Base-by-base conservation (phyloP, 2,113 vertebrate species). In the Calyptommatus sinebrachiatus region DNA sequence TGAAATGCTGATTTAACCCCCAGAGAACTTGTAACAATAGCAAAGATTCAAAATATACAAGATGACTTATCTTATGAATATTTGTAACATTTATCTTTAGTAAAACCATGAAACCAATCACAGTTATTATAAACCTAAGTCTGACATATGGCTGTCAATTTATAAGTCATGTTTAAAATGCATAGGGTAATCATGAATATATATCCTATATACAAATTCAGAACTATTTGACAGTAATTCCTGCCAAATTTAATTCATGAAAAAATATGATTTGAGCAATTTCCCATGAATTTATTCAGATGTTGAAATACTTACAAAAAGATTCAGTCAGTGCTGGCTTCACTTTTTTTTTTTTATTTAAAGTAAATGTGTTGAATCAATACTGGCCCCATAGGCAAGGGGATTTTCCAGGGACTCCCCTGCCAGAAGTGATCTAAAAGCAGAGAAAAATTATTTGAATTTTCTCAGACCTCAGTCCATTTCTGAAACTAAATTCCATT, bases 41-140 rank as follows among this genome's bases (percentile, higher is more conserved):
- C 57, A 85, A 77, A 29, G 66, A 71, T 87, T 61, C 7, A 87
- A 85, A 65, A 28, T 77, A 78, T 16, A 3, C 45, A 29, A 8
- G 61, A 7, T 29, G 48, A 1, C 22, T 62, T 60, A 16, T 53
- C 35, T 22, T 83, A 28, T 68, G 45, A 1, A 1, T 1, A 79
- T 75, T 82, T 65, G 57, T 24, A 48, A 69, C 69, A 63, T 29
- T 75, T 45, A 46, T 57, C 5, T 12, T 60, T 22, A 46, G 5
- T 21, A 21, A 50, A 68, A 48, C n/a, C 74, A 57, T 18, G 14
- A 57, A 57, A 18, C 9, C 53, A 57, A 50, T 8, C 16, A 41
- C 35, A 57, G 14, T 57, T 57, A 57, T 57, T 18, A 57, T 16
- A 16, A 16, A 57, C 14, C 12, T 53, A 61, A 28, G 63, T 66